A percentile compares a stretch with the other conserved stretches of the same genome.
Conservation (phyloP, 2,113 vertebrate species). For the Butorides virescens region DNA sequence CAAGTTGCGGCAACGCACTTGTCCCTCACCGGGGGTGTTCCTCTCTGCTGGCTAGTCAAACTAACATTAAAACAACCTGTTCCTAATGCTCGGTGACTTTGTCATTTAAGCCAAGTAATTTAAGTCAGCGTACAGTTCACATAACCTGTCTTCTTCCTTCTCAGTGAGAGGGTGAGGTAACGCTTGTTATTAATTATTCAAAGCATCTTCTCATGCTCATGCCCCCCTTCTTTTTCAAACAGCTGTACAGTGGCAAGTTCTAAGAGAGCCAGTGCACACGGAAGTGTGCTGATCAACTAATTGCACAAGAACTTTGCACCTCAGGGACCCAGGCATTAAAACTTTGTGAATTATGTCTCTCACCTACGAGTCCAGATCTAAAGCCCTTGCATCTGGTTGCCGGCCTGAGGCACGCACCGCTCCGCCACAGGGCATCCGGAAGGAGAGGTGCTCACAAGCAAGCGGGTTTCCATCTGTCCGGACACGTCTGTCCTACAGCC, state of each 20-base stretch:
- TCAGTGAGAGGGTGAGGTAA: background rate
- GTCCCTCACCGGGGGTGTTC: background rate
- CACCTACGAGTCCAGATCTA: background rate
- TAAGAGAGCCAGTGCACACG: background rate
- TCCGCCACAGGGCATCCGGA: background rate
- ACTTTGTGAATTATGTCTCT: background rate
- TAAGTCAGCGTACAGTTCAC: background rate
- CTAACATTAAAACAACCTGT: background rate
- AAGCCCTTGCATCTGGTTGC: background rate
- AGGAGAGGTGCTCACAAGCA: background rate
- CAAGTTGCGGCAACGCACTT: background rate
- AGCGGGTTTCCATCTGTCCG: background rate
- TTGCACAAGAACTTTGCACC: background rate
- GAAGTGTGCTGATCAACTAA: background rate
- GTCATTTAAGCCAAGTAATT: background rate
- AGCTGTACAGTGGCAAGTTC: background rate
- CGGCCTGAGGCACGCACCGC: background rate
- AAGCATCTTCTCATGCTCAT: background rate
- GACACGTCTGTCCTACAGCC: accelerated
- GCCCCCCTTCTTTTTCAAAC: background rate
- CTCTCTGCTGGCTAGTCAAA: background rate
- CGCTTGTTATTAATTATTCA: background rate
- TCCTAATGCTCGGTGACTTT: background rate
- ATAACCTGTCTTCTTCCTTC: background rate
- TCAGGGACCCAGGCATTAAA: background rate